Evolutionary conservation across 2,888 invertebrate genomes (phyloP).

Genomic region (Pimpla rufipes): DNA sequence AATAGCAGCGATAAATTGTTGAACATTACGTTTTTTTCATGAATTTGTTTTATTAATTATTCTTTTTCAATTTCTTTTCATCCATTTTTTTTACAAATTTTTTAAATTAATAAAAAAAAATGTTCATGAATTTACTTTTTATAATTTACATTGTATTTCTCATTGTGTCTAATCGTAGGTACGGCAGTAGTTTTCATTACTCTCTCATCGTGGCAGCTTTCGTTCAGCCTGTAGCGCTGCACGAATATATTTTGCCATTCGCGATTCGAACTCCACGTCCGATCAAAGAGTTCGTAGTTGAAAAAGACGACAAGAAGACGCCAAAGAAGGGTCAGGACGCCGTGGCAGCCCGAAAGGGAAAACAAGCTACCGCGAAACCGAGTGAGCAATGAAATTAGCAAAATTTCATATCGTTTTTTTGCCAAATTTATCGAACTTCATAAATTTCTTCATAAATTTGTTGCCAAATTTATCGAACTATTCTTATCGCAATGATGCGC

Average conservation of each 20-base stretch:
- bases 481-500: slow-evolving; percentile 53
- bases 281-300: slow-evolving; percentile 57
- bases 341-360: slow-evolving; percentile 34
- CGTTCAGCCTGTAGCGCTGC: slow-evolving; percentile 69
- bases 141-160: not conserved
- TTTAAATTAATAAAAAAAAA: too few species aligned
- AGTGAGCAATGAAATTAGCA: slow-evolving; percentile 29
- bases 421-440: not conserved
- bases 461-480: not conserved
- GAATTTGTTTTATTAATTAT: not conserved
- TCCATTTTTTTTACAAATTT: too few species aligned
- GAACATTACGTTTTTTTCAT: not conserved
- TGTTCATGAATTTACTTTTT: too few species aligned
- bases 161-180: slow-evolving; percentile 71
- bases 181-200: slow-evolving; percentile 75
- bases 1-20: not conserved
- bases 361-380: slow-evolving; percentile 11
- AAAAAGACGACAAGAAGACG: slow-evolving; percentile 41
- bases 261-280: slow-evolving; percentile 71
- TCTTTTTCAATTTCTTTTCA: too few species aligned
- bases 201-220: slow-evolving; percentile 73
- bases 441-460: not conserved
- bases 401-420: not conserved
- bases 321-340: slow-evolving; percentile 24
- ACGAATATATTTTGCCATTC: slow-evolving; percentile 72